Evolutionary conservation across 2,888 invertebrate genomes (phyloP), one percentile per base, ranked within the genome.

Genomic region (Drosophila neonasuta): DNA sequence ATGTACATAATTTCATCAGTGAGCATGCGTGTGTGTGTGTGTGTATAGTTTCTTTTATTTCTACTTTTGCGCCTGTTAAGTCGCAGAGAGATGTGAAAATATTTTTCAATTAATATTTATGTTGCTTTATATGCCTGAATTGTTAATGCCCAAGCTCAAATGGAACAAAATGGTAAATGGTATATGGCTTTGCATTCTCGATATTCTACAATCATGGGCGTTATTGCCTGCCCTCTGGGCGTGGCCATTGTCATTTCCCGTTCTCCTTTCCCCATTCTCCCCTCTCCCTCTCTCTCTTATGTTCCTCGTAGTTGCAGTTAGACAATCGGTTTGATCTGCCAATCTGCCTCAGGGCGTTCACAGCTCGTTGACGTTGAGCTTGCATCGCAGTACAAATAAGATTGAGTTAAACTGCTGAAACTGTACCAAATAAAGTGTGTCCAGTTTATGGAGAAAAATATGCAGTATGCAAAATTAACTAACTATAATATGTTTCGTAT

Each of bases 101-200:
- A 80, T 83, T 82, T 83, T 86, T 74, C 87, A 87, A 83, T 83
- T 83, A 87, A 83, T 83, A 83, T 83, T 87, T 80, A 83, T 86
- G 79, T 82, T 65, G 84, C 85, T 87, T 83, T 77, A 82, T 87
- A 70, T 65, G 78, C 71, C 79, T 67, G 87, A 78, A 83, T 78
- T 86, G 71, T 71, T 83, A 83, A 87, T 87, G 75, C 48, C 52
- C 59, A 62, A 70, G 52, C 61, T 42, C 59, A 68, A 54, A 59
- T 73, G 56, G 20, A 74, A 45, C 58, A 44, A 51, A 57, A 70
- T 54, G 34, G 42, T 13, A 48, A 60, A 66, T 54, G 29, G 42
- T 13, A 48, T 57, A 66, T 46, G 61, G 39, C 56, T 46, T 17
- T 51, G 39, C n/a, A 6, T 24, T 10, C 59, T 8, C 30, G 41